These are phyloP conservation scores for Erythrocercus mccallii DNA, from an alignment of 2,113 vertebrate genomes.

Conservation along the genomic window DNA sequence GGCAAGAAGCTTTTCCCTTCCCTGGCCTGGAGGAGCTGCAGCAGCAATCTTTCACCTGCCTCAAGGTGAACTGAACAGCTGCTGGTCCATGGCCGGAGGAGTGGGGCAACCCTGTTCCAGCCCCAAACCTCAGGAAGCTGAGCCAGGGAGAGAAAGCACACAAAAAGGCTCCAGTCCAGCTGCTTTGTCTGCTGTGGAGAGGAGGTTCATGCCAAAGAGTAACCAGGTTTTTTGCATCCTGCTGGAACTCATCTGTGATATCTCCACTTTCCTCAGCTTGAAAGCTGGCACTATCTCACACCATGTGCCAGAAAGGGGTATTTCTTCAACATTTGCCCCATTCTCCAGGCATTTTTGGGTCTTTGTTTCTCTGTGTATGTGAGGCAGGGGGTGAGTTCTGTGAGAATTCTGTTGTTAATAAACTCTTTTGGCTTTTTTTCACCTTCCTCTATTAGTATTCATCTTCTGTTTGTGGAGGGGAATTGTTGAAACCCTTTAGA, in stretches of 20 bases:
- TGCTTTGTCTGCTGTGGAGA: not conserved
- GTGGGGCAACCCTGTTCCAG: accelerated
- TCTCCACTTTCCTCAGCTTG: not conserved
- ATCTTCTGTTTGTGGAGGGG: not conserved
- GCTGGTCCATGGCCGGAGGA: not conserved
- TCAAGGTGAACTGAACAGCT: not conserved
- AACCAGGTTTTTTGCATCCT: not conserved
- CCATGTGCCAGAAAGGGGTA: too few species aligned
- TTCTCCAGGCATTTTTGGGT: not conserved
- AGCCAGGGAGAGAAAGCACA: not conserved
- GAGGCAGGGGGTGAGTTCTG: not conserved
- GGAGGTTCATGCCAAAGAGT: not conserved
- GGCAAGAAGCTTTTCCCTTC: not conserved
- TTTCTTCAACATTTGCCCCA: not conserved
- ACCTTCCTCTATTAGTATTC: not conserved
- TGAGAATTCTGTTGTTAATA: not conserved
- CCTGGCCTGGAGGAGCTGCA: not conserved
- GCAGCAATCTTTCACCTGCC: too few species aligned
- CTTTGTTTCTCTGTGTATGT: not conserved
- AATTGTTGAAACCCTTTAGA: not conserved
- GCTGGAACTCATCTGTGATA: not conserved
- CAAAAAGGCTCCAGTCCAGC: not conserved
- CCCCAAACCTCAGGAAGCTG: not conserved
- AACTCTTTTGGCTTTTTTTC: not conserved
- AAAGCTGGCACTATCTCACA: not conserved